Conservation (phyloP, 2,888 invertebrate species). For the Chaitophorus viminalis region DNA sequence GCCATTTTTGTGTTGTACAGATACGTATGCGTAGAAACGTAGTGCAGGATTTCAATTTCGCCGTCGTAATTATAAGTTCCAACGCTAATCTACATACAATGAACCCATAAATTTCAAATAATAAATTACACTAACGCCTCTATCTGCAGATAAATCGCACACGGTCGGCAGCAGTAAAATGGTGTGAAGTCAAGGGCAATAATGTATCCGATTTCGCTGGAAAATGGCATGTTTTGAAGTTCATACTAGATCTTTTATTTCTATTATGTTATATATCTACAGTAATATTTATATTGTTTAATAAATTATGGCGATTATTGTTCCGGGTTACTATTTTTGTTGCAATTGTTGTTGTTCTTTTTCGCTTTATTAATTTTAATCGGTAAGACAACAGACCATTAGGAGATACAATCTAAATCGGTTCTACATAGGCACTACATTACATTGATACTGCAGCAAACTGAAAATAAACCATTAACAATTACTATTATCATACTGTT, state of each 20-base stretch:
- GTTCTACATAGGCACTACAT: too few relatives aligned
- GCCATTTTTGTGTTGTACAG: background rate
- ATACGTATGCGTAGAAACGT: background rate
- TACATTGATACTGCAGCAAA: too few relatives aligned
- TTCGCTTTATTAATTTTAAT: background rate
- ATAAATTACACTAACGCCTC: constrained; percentile 46
- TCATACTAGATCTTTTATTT: background rate
- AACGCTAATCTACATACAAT: constrained; percentile 46
- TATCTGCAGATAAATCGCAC: background rate
- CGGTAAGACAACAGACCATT: background rate
- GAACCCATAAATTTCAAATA: constrained; percentile 1
- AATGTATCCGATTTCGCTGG: background rate
- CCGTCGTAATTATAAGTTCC: constrained; percentile 32
- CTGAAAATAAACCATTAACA: too few relatives aligned
- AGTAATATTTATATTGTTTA: background rate
- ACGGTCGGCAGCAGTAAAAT: background rate
- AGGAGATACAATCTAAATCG: too few relatives aligned
- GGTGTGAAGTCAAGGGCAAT: constrained; percentile 41
- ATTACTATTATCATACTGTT: too few relatives aligned
- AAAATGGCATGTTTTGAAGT: background rate
- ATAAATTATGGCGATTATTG: background rate
- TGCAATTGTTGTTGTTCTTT: background rate
- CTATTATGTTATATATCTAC: too few relatives aligned
- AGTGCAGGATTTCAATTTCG: constrained; percentile 8
- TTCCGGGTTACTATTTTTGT: constrained; percentile 16